A percentile compares a stretch with the other conserved stretches of the same genome.
phyloP scores from a whole-genome alignment of 1,140 invertebrate species.

The Goniozus legneri region DNA sequence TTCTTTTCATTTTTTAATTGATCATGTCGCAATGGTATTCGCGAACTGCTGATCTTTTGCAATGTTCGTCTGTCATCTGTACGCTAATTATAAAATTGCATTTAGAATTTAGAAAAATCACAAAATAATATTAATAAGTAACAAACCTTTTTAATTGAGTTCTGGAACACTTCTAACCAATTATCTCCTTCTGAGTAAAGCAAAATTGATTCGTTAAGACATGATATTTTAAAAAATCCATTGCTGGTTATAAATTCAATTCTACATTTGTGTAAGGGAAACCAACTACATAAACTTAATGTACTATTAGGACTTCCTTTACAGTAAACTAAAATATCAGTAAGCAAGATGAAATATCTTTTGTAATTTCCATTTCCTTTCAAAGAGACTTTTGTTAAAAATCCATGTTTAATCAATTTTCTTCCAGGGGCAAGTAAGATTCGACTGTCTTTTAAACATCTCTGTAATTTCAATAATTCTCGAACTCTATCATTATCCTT shows the following conservation, averaged over 20 bases:
- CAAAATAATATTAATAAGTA: conserved; percentile 1
- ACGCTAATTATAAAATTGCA: conserved; percentile 35
- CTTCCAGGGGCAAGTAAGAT: conserved; percentile 68
- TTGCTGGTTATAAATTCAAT: conserved; percentile 56
- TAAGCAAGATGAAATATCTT: conserved; percentile 54
- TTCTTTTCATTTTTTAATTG: conserved; percentile 40
- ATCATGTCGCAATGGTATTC: conserved; percentile 57
- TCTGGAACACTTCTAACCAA: conserved; percentile 58
- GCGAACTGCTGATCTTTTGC: conserved; percentile 60
- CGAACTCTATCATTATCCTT: conserved; percentile 70
- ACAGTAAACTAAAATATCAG: conserved; percentile 58
- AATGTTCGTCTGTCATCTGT: conserved; percentile 59
- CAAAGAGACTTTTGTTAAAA: conserved; percentile 63
- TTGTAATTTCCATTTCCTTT: conserved; percentile 56
- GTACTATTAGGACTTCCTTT: conserved; percentile 57
- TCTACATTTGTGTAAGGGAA: conserved; percentile 63
- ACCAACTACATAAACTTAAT: conserved; percentile 58
- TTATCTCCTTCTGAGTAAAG: conserved; percentile 56
- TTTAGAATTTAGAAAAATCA: background rate
- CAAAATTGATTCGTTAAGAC: conserved; percentile 58
- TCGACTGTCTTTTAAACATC: conserved; percentile 57
- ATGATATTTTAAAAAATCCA: conserved; percentile 58
- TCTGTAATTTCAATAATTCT: conserved; percentile 66
- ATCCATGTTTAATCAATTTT: conserved; percentile 67
- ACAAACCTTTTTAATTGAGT: conserved; percentile 55